Conservation (phyloP, 2,888 invertebrate species). For the Netelia inedita region DNA sequence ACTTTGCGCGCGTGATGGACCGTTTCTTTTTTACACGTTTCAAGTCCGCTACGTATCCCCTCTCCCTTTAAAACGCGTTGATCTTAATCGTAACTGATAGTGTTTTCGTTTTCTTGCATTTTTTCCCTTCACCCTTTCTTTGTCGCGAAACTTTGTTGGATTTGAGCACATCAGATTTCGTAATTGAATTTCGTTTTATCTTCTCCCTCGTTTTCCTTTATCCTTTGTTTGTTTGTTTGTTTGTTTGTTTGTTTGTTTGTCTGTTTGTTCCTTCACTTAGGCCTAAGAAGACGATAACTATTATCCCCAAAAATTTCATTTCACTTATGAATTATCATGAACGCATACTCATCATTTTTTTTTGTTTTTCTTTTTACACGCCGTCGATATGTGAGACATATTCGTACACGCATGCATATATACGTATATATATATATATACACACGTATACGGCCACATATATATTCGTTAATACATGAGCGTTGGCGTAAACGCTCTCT, state of each 20-base stretch:
- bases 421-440: slow-evolving; percentile 64
- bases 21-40: slow-evolving; percentile 71
- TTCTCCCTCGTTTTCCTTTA: slow-evolving; percentile 67
- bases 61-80: slow-evolving; percentile 21
- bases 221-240: slow-evolving; percentile 50
- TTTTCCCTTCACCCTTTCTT: slow-evolving; percentile 30
- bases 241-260: slow-evolving; percentile 47
- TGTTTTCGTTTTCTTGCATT: slow-evolving; percentile 20
- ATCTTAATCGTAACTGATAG: neutral
- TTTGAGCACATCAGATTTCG: slow-evolving; percentile 83
- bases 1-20: slow-evolving; percentile 83
- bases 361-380: slow-evolving; percentile 38
- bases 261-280: slow-evolving; percentile 68
- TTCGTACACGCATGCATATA: slow-evolving; percentile 66
- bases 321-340: slow-evolving; percentile 60
- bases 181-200: slow-evolving; percentile 79
- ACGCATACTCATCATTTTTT: slow-evolving; percentile 55
- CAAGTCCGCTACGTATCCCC: slow-evolving; percentile 72
- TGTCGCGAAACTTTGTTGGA: slow-evolving; percentile 77
- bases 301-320: slow-evolving; percentile 49
- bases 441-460: slow-evolving; percentile 64
- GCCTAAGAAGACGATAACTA: slow-evolving; percentile 70
- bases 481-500: slow-evolving; percentile 55
- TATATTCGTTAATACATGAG: slow-evolving; percentile 70
- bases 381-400: slow-evolving; percentile 35